Conservation (phyloP, 2,888 invertebrate species). For the Stenodera caucasica region DNA sequence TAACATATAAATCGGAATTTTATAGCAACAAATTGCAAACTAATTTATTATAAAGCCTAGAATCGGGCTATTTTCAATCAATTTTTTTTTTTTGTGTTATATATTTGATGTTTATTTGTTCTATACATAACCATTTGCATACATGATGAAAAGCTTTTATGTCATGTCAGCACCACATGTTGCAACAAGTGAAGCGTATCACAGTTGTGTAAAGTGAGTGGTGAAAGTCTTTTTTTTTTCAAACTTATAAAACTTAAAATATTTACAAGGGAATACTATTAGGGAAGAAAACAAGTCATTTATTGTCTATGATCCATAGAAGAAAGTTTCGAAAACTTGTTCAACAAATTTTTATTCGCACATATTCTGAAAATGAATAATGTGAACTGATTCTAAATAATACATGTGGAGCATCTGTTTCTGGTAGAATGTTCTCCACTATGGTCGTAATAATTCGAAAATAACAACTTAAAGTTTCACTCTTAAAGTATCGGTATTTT, state of each 20-base stretch:
- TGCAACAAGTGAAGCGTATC: conserved; percentile 4
- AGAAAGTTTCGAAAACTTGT: not conserved
- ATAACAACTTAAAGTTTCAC: not conserved
- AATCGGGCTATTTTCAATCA: not conserved
- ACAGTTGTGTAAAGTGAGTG: not conserved
- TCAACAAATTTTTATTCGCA: not conserved
- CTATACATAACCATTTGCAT: not conserved
- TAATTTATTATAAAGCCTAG: not conserved
- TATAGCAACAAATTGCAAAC: not conserved
- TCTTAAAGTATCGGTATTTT: not conserved
- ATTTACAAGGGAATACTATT: not conserved
- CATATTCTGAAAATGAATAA: not conserved
- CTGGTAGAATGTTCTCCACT: not conserved
- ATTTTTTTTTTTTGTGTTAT: not conserved
- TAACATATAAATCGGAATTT: too few species aligned
- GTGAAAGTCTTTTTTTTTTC: not conserved
- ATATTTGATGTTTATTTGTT: not conserved
- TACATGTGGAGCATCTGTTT: not conserved
- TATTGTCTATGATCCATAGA: not conserved
- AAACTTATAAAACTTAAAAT: not conserved
- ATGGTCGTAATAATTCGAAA: not conserved
- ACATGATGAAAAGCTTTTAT: conserved; percentile 6
- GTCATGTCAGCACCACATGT: conserved; percentile 1
- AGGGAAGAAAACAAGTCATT: not conserved
- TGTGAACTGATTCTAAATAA: not conserved